Evolutionary conservation across 2,888 invertebrate species (phyloP).

Genomic region (Dascillus cervinus): DNA sequence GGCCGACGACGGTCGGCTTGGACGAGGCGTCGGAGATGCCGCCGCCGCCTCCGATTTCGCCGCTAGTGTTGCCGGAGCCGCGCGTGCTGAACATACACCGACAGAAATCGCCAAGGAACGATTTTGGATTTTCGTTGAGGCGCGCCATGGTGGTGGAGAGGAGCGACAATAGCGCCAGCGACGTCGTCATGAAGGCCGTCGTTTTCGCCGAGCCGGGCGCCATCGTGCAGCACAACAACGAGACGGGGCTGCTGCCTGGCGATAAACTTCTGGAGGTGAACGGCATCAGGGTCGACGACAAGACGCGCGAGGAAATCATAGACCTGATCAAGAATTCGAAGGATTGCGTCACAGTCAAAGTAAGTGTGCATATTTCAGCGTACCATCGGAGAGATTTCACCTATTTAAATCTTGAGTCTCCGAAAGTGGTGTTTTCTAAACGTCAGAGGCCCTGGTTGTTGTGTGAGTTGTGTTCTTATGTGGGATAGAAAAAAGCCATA

Average conservation of each 20-base stretch:
- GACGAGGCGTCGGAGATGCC: constrained; percentile 67
- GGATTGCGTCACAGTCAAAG: constrained; percentile 77
- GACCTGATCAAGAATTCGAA: constrained; percentile 85
- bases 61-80: constrained; percentile 62
- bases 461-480: no score
- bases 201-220: constrained; percentile 88
- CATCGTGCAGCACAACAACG: constrained; percentile 57
- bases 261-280: constrained; percentile 91
- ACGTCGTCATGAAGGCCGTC: constrained; percentile 59
- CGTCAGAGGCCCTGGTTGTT: no score
- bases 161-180: constrained; percentile 26
- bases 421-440: no score
- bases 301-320: constrained; percentile 84
- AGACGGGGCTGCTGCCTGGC: constrained; percentile 87
- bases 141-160: constrained; percentile 78
- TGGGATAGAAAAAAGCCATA: no score
- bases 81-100: constrained; percentile 68
- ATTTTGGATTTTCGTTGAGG: constrained; percentile 89
- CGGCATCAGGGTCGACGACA: constrained; percentile 73
- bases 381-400: no score
- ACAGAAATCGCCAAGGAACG: constrained; percentile 76
- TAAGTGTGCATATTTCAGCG: constrained; percentile 40
- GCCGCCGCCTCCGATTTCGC: constrained; percentile 62
- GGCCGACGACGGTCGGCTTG: constrained; percentile 67
- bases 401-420: no score